Conservation (phyloP, 2,888 invertebrate species). For the Trimorus sp. region DNA sequence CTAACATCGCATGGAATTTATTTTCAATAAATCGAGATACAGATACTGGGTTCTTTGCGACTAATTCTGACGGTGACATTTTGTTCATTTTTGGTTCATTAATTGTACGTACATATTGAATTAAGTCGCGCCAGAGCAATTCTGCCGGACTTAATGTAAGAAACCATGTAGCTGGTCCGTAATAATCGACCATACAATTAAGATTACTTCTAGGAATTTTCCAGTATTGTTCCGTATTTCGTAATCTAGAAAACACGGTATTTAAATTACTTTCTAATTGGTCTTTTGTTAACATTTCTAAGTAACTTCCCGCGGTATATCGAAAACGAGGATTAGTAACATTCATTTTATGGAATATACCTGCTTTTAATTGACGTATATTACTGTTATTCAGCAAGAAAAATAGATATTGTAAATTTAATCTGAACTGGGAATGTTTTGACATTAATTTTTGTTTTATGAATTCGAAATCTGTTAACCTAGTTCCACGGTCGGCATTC, state of each 20-base stretch:
- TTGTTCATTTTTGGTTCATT: slow-evolving; percentile 65
- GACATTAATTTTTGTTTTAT: slow-evolving; percentile 3
- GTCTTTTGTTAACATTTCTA: not conserved
- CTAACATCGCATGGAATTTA: too few species aligned
- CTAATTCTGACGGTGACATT: slow-evolving; percentile 10
- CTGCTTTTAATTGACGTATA: too few species aligned
- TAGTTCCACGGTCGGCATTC: slow-evolving; percentile 44
- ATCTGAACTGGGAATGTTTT: too few species aligned
- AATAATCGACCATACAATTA: too few species aligned
- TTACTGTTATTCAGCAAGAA: too few species aligned
- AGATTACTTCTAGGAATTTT: not conserved
- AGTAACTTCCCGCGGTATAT: not conserved
- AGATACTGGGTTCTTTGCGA: slow-evolving; percentile 15
- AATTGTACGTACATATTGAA: slow-evolving; percentile 19
- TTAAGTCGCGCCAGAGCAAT: not conserved
- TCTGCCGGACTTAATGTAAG: too few species aligned
- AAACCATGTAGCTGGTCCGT: too few species aligned
- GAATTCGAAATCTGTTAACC: slow-evolving; percentile 65
- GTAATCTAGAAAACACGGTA: slow-evolving; percentile 40
- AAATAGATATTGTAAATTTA: too few species aligned
- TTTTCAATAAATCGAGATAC: not conserved
- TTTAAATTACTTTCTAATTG: too few species aligned
- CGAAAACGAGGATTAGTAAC: not conserved
- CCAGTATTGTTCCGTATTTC: slow-evolving; percentile 67
- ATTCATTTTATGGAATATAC: too few species aligned